Evolutionary conservation across 2,113 vertebrate species (phyloP), one percentile per base, ranked within the genome.

Genomic region (Talpa occidentalis): DNA sequence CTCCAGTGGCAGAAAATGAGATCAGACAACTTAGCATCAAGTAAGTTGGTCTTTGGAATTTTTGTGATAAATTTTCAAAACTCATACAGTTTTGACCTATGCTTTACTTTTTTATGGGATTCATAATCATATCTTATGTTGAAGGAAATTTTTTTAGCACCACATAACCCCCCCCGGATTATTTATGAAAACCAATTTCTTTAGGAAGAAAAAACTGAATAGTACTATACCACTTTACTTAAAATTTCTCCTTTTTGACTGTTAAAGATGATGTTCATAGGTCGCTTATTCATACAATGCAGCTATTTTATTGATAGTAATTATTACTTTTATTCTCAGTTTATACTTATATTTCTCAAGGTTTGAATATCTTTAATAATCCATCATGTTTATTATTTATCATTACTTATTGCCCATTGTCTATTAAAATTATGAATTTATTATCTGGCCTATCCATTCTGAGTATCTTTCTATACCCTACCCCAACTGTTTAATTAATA

Each of bases 1-100:
- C 98, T 99, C 10, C 99, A 99, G 95, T 96, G 95, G 98, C 98
- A 54, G 99, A 99, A 97, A 99, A 98, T 94, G 99, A 98, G 97
- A 97, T 99, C 70, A 99, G 98, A 94, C 99, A 99, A 92, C 97
- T 99, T 97, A 98, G 99, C 97, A 97, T 99, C 92, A 99, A 99
- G 99, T 99, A 98, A 99, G 99, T 98, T 87, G 78, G 40, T 85
- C 66, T 94, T 94, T 62, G n/a, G 1, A 35, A 89, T 95, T 90
- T 52, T 44, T 92, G 22, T 70, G n/a, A 40, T 83, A 62, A 80
- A 62, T 66, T 74, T 93, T 95, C n/a, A n/a, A n/a, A n/a, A n/a
- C n/a, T n/a, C 10, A 78, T n/a, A 64, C 9, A n/a, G n/a, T n/a
- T n/a, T 88, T 76, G 54, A 64, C 82, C 66, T 84, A 59, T 69